Evolutionary conservation across 2,888 invertebrate species (phyloP).

Genomic region (Caenorhabditis sulstoni): DNA sequence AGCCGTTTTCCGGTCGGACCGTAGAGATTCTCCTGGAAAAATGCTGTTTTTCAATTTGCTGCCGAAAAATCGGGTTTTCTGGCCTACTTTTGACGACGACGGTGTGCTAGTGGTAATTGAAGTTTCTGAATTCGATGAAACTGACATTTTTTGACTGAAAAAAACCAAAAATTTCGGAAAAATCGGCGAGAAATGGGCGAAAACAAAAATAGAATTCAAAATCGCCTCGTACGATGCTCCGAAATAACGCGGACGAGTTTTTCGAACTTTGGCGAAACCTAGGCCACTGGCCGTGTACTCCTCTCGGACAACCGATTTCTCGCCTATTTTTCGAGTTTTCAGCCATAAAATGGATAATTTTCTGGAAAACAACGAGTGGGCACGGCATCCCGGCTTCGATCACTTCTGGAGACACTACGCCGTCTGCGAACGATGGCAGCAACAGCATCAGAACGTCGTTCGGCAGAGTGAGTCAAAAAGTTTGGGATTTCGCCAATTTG

Average conservation of each 20-base stretch:
- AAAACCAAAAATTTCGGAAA: background rate
- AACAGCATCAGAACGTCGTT: conserved; percentile 12
- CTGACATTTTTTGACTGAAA: too few relatives aligned
- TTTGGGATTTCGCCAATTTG: background rate
- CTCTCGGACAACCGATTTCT: conserved; percentile 14
- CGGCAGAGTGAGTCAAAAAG: conserved; percentile 3
- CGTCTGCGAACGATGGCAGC: conserved; percentile 30
- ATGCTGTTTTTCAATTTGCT: background rate
- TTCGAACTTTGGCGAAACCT: conserved; percentile 14
- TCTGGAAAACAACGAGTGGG: conserved; percentile 37
- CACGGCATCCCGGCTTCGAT: conserved; percentile 21
- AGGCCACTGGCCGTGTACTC: conserved; percentile 21
- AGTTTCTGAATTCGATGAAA: background rate
- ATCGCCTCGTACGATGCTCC: conserved; percentile 25
- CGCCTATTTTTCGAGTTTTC: background rate
- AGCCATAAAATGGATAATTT: conserved; percentile 16
- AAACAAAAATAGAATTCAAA: background rate
- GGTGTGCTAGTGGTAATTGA: background rate
- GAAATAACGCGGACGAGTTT: conserved; percentile 8
- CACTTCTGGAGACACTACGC: conserved; percentile 44
- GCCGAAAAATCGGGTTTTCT: too few relatives aligned
- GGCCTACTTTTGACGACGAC: too few relatives aligned
- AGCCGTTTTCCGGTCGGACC: conserved; percentile 57
- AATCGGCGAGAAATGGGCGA: background rate
- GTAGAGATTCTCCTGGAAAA: background rate